Evolutionary conservation across 2,888 invertebrate genomes (phyloP).

Genomic region (Drosophila neotestacea): DNA sequence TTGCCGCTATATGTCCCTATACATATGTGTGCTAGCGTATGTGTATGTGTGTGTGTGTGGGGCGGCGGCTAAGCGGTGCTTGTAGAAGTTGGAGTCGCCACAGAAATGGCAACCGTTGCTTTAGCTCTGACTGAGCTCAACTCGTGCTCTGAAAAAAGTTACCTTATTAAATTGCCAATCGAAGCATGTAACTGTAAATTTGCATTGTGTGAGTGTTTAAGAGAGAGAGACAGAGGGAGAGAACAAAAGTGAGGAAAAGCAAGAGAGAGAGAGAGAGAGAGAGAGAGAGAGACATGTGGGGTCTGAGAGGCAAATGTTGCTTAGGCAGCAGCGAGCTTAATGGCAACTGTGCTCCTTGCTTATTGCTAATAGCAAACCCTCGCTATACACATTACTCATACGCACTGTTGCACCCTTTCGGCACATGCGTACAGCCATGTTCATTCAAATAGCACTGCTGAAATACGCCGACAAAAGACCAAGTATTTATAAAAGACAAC

Average conservation of each 20-base stretch:
- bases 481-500: no score
- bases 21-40: not conserved
- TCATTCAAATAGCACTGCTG: not conserved
- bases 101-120: constrained; percentile 38
- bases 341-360: constrained; percentile 50
- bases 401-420: constrained; percentile 73
- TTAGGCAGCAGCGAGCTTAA: constrained; percentile 62
- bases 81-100: constrained; percentile 23
- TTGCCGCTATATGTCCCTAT: constrained; percentile 35
- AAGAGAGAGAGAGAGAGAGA: not conserved
- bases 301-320: constrained; percentile 47
- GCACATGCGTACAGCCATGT: constrained; percentile 20
- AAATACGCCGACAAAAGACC: not conserved
- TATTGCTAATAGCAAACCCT: constrained; percentile 51
- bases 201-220: constrained; percentile 70
- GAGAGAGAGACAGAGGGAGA: constrained; percentile 30
- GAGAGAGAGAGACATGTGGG: not conserved
- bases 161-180: constrained; percentile 82
- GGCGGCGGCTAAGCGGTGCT: constrained; percentile 44
- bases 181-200: constrained; percentile 82
- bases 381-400: constrained; percentile 65
- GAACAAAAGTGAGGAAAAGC: not conserved
- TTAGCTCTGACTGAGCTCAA: constrained; percentile 15
- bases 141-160: constrained; percentile 64
- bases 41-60: not conserved